Evolutionary conservation across 1,140 invertebrate genomes (phyloP), one percentile per base, ranked within the genome.

Genomic region (Acromyrmex echinatior): DNA sequence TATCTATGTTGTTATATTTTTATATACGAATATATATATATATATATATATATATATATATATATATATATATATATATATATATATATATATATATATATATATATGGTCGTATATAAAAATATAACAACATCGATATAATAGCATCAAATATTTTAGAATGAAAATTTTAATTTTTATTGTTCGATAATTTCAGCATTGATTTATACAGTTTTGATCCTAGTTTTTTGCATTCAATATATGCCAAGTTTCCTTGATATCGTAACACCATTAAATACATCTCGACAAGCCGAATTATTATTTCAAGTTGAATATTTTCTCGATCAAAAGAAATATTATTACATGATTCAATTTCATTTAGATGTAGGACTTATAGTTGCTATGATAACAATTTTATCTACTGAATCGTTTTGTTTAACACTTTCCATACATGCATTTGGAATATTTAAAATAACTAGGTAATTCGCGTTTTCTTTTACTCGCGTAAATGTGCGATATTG

Each of bases 261-360:
- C 9, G 1, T 82, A 21, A 1, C 2, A 3, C 60, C 78, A 9
- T 60, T 63, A 28, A 82, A 87, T 35, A 35, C 63, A 28, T 45
- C 78, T 51, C 78, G 58, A 0, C 86, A 31, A 56, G 3, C 3
- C 16, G 31, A 71, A 3, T 25, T 87, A 21, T 25, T 71, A 65
- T 51, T 87, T 45, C 14, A 18, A 35, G 28, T 65, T 14, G 86
- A 91, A 74, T 92, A 92, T 71, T 88, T 92, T 12, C 62, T 91
- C 2, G 81, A 92, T 60, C 25, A 81, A 3, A 63, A 91, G 10
- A 88, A 86, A 79, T 92, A 91, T 79, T 92, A 84, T 80, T 81
- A 82, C 10, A 77, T 49, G 0, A 56, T 91, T 9, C 28, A 86
- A 12, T 71, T 88, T n/a, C 89, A 91, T 31, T 86, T 88, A 14